Conservation (phyloP, 2,113 vertebrate genomes). For the Aspiorhynchus laticeps region DNA sequence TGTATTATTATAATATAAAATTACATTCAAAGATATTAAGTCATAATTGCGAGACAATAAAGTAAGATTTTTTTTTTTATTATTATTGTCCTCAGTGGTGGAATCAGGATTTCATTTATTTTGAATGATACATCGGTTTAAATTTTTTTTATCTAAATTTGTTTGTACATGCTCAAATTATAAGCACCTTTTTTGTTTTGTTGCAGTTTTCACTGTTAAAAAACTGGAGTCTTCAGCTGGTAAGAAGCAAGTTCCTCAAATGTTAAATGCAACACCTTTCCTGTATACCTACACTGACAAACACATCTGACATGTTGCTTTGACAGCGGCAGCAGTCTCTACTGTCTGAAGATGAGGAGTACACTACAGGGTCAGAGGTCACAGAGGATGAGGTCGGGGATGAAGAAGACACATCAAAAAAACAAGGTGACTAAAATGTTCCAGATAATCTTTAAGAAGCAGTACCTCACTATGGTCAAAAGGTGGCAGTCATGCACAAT, state of each 20-base stretch:
- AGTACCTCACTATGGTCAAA: slow-evolving; percentile 37
- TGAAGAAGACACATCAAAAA: slow-evolving; percentile 92
- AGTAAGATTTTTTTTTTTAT: background rate
- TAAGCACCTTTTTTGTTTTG: slow-evolving; percentile 25
- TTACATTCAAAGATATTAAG: background rate
- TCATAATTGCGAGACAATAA: background rate
- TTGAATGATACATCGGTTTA: background rate
- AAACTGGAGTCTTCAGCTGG: slow-evolving; percentile 95
- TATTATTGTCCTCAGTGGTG: background rate
- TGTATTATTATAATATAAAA: background rate
- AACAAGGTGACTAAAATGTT: slow-evolving; percentile 79
- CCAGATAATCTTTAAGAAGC: background rate
- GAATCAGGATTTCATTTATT: background rate
- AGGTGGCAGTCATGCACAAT: slow-evolving; percentile 56
- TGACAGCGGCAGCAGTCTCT: slow-evolving; percentile 88
- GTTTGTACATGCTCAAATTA: background rate
- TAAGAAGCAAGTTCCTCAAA: slow-evolving; percentile 68
- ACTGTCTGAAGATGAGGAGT: slow-evolving; percentile 96
- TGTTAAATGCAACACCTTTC: slow-evolving; percentile 1
- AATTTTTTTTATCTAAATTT: background rate
- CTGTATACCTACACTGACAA: background rate
- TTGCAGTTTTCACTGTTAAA: slow-evolving; percentile 92
- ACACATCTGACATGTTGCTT: background rate
- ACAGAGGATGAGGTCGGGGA: slow-evolving; percentile 98
- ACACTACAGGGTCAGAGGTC: slow-evolving; percentile 96